Evolutionary conservation across 2,113 vertebrate genomes (phyloP).

Genomic region (Martes martes): DNA sequence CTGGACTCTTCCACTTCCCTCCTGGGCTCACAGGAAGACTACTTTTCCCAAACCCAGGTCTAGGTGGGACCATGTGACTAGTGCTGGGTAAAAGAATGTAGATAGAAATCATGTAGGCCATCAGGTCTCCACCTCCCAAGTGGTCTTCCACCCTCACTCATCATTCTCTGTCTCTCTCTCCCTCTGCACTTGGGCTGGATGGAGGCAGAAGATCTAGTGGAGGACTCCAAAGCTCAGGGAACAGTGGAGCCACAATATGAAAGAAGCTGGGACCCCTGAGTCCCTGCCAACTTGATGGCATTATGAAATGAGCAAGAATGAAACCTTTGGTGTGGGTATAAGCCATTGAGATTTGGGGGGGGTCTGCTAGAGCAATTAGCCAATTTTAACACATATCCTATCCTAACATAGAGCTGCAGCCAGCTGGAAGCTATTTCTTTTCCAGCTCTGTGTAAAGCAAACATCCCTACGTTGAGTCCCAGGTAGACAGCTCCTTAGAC

Average conservation of each 20-base stretch:
- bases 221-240: neutral
- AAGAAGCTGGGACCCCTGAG: neutral
- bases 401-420: neutral
- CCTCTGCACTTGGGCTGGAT: neutral
- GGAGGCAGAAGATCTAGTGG: neutral
- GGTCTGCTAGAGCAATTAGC: neutral
- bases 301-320: neutral
- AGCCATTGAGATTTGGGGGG: neutral
- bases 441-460: neutral
- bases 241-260: neutral
- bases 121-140: neutral
- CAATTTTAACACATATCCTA: neutral
- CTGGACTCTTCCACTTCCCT: neutral
- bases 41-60: neutral
- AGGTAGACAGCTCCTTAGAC: neutral
- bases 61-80: neutral
- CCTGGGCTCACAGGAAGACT: neutral
- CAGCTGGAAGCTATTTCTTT: neutral
- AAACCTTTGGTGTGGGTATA: neutral
- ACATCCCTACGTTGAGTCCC: neutral
- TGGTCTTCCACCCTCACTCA: neutral
- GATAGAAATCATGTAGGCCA: neutral
- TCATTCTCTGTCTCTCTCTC: neutral
- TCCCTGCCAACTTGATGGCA: neutral
- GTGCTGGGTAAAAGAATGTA: neutral